Evolutionary conservation across 1,140 invertebrate genomes (phyloP).

Genomic region (Argopecten irradians): DNA sequence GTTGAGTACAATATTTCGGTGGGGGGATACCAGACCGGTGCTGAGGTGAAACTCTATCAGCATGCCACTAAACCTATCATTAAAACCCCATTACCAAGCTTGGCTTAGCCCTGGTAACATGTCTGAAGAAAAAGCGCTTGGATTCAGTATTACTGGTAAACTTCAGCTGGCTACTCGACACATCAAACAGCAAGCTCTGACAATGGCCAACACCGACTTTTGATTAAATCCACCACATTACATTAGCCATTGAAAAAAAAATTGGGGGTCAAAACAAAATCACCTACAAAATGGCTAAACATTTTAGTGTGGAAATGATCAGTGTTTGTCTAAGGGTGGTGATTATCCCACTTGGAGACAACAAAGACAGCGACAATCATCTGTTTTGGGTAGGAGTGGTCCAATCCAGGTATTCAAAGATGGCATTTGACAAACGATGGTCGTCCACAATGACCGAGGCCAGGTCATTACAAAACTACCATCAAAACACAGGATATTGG

Average conservation of each 20-base stretch:
- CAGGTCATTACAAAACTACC: slow-evolving; percentile 9
- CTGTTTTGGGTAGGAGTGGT: slow-evolving; percentile 33
- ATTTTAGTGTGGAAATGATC: slow-evolving; percentile 41
- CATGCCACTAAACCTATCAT: slow-evolving; percentile 40
- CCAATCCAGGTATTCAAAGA: slow-evolving; percentile 20
- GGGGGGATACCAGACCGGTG: slow-evolving; percentile 5
- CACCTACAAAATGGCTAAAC: neutral
- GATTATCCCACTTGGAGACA: slow-evolving; percentile 42
- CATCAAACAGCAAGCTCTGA: neutral
- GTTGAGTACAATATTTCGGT: slow-evolving; percentile 7
- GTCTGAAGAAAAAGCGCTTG: neutral
- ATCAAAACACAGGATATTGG: slow-evolving; percentile 21
- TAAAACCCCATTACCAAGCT: slow-evolving; percentile 43
- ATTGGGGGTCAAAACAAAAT: neutral
- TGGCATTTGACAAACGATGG: slow-evolving; percentile 42
- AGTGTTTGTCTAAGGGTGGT: slow-evolving; percentile 35
- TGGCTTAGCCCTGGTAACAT: slow-evolving; percentile 2
- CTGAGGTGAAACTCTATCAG: slow-evolving; percentile 25
- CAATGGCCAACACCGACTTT: slow-evolving; percentile 1
- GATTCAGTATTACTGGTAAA: neutral
- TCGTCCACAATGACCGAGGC: neutral
- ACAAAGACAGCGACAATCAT: slow-evolving; percentile 29
- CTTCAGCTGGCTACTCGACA: slow-evolving; percentile 3
- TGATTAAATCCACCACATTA: neutral
- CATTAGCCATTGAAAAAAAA: slow-evolving; percentile 2